These are phyloP conservation scores for Cynodonichthys magdalenae DNA, from an alignment of 2,797 vertebrate species.

Conservation along the genomic window DNA sequence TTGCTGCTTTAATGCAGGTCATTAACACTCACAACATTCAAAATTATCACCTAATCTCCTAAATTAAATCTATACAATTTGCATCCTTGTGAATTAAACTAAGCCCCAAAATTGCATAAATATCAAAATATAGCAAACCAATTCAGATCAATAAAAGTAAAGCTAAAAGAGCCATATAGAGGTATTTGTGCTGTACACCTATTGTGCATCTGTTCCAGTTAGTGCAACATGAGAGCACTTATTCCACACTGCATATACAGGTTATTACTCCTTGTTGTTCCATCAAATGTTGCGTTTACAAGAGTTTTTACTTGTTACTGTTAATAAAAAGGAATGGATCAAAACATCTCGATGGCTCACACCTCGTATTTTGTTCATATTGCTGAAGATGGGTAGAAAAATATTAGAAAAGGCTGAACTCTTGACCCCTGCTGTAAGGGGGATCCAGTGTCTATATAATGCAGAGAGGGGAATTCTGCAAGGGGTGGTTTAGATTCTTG, in stretches of 20 bases:
- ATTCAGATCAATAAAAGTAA: conserved; percentile 18
- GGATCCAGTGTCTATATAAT: not conserved
- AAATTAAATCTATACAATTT: not conserved
- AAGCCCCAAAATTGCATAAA: too few species aligned
- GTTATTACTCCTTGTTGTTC: conserved; percentile 33
- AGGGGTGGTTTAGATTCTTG: too few species aligned
- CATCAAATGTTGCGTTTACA: conserved; percentile 20
- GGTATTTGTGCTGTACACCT: conserved; percentile 17
- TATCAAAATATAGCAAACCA: conserved; percentile 22
- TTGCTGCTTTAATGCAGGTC: not conserved
- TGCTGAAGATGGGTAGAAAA: not conserved
- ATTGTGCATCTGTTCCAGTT: conserved; percentile 52
- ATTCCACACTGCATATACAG: conserved; percentile 38
- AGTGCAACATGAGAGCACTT: conserved; percentile 54
- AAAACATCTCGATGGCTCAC: conserved; percentile 2
- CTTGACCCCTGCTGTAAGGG: conserved; percentile 4
- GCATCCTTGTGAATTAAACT: not conserved
- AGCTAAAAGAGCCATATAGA: conserved; percentile 1
- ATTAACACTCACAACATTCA: not conserved
- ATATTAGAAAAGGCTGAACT: conserved; percentile 5
- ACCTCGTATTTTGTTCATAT: conserved; percentile 9
- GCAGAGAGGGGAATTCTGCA: not conserved
- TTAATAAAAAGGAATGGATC: conserved; percentile 9
- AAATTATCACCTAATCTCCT: not conserved
- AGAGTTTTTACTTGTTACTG: conserved; percentile 6